Evolutionary conservation across 2,888 invertebrate species (phyloP).

Genomic region (Euzophera pinguis): DNA sequence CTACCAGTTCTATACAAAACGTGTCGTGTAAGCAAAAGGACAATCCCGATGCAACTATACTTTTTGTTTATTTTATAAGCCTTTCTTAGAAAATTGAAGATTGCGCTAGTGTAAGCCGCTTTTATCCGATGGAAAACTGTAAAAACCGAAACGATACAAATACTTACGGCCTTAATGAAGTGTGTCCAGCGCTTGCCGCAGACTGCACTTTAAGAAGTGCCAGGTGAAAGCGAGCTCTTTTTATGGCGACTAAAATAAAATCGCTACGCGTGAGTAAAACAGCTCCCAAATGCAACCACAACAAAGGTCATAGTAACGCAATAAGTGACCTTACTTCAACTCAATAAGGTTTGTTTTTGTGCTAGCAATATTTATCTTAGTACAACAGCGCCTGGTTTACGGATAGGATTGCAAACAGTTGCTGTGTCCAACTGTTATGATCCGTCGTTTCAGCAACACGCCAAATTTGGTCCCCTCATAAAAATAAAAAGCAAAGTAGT

Average conservation of each 20-base stretch:
- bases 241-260: conserved; percentile 60
- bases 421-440: conserved; percentile 72
- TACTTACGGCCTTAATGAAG: conserved; percentile 47
- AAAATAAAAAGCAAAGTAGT: conserved; percentile 66
- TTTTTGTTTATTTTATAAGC: conserved; percentile 7
- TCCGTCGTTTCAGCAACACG: conserved; percentile 68
- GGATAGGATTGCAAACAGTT: conserved; percentile 67
- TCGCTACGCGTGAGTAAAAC: conserved; percentile 52
- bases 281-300: conserved; percentile 49
- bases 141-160: conserved; percentile 26
- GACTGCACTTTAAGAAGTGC: conserved; percentile 44
- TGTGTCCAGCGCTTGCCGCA: conserved; percentile 41
- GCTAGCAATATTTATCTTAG: conserved; percentile 31
- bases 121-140: neutral
- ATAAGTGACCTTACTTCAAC: conserved; percentile 35
- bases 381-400: conserved; percentile 56
- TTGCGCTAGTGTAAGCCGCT: conserved; percentile 1
- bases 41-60: conserved; percentile 33
- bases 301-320: conserved; percentile 25
- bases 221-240: conserved; percentile 54
- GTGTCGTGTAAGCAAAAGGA: conserved; percentile 61
- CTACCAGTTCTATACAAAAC: conserved; percentile 47
- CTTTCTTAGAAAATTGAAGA: conserved; percentile 3
- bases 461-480: conserved; percentile 70
- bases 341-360: conserved; percentile 37